Percentiles rank a stretch among this genome's conserved stretches.
Conservation (phyloP, 2,888 invertebrate genomes). For the Horisme vitalbata region DNA sequence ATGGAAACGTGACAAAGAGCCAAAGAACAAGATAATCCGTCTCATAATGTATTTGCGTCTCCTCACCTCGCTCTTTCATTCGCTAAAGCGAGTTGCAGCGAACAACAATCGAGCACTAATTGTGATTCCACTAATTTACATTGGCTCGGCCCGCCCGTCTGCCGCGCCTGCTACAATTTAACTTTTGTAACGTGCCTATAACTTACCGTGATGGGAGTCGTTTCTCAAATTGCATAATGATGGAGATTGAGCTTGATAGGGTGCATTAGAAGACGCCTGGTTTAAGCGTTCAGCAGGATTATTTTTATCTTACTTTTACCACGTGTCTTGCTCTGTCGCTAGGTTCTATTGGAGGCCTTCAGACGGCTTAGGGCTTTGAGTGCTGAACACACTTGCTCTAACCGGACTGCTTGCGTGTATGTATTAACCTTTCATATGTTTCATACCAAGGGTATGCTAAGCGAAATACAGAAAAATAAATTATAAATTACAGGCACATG, state of each 20-base stretch:
- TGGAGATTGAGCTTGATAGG: slow-evolving; percentile 3
- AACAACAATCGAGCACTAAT: slow-evolving; percentile 73
- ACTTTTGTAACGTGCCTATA: slow-evolving; percentile 32
- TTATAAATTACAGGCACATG: too few relatives aligned
- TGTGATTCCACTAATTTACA: slow-evolving; percentile 77
- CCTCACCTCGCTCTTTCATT: slow-evolving; percentile 66
- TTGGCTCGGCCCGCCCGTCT: slow-evolving; percentile 52
- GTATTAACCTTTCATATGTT: too few relatives aligned
- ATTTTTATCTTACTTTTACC: too few relatives aligned
- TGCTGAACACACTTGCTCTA: too few relatives aligned
- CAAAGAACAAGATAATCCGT: too few relatives aligned
- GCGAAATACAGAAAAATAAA: too few relatives aligned
- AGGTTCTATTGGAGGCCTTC: too few relatives aligned
- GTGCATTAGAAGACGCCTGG: slow-evolving; percentile 8
- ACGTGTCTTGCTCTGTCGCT: too few relatives aligned
- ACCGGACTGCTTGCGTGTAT: too few relatives aligned
- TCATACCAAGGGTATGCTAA: too few relatives aligned
- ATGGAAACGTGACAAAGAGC: too few relatives aligned
- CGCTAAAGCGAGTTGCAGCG: slow-evolving; percentile 63
- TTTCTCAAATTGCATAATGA: slow-evolving; percentile 19
- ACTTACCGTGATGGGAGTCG: slow-evolving; percentile 13
- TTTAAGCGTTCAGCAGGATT: not conserved
- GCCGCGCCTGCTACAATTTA: slow-evolving; percentile 42
- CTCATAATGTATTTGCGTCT: slow-evolving; percentile 42
- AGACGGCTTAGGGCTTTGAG: too few relatives aligned